phyloP scores from a whole-genome alignment of 2,113 vertebrate genomes.

The Narcine bancroftii region DNA sequence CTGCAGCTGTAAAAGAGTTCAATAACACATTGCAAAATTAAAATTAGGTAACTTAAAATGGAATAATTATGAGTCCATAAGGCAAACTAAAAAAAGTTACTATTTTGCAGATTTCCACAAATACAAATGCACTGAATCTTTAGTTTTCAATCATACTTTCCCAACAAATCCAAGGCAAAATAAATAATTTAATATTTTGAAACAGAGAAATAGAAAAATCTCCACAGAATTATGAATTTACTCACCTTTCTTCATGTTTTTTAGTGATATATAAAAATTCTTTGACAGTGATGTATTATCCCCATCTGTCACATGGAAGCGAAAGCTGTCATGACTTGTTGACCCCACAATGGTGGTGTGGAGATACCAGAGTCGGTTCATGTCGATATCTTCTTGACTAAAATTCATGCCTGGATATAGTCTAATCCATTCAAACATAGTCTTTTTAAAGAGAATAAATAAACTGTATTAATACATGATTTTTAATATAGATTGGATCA shows the following conservation, averaged over 20 bases:
- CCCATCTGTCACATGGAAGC: slow-evolving; percentile 55
- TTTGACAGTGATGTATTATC: slow-evolving; percentile 50
- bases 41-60: neutral
- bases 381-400: slow-evolving; percentile 53
- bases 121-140: neutral
- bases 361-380: slow-evolving; percentile 57
- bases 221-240: neutral
- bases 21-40: neutral
- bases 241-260: slow-evolving; percentile 53
- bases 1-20: neutral
- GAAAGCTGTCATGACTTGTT: slow-evolving; percentile 54
- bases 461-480: neutral
- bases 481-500: neutral
- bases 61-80: neutral
- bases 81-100: neutral
- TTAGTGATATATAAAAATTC: slow-evolving; percentile 51
- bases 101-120: neutral
- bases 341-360: slow-evolving; percentile 43
- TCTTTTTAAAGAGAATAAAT: slow-evolving; percentile 43
- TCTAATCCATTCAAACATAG: slow-evolving; percentile 42
- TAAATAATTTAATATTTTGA: neutral
- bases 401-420: slow-evolving; percentile 58
- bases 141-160: neutral
- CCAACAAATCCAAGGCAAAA: neutral
- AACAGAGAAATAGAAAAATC: neutral